Evolutionary conservation across 2,888 invertebrate species (phyloP), one percentile per base, ranked within the genome.

Genomic region (Zootermopsis nevadensis): DNA sequence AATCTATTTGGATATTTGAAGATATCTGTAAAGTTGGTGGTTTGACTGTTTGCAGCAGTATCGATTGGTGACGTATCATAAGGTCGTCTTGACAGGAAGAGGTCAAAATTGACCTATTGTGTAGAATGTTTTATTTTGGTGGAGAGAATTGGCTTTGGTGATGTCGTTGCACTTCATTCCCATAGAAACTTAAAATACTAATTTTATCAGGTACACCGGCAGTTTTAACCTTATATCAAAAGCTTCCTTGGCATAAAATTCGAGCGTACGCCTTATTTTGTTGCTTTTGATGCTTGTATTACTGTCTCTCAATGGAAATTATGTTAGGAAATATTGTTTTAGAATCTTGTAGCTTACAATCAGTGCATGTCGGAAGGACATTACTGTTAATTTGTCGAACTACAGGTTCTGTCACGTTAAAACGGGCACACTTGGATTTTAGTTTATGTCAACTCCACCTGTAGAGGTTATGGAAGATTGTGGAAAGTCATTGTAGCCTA

Each of bases 61-160:
- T 74, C 74, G 74, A 74, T 74, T n/a, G 33, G 38, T 74, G 74
- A 74, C 74, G 74, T 74, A 38, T 12, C 3, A 2, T 3, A 38
- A 2, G 74, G 74, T 38, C 38, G 74, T 74, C 38, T 38, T 24
- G 74, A 74, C 27, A 38, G 42, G 74, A 74, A 74, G 74, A 42
- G 74, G 35, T 35, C 15, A 74, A 74, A 74, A 30, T 42, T 42
- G 74, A 42, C 74, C 74, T 74, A 19, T 2, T 38, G 38, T 74
- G 6, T 6, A n/a, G 24, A 74, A 74, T 38, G 38, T 74, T 38
- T 38, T 42, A 74, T 0, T 74, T 33, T n/a, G 38, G 7, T 38
- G 22, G 74, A 33, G 72, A 22, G 30, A 42, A 1, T 8, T 35
- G 38, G 15, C 22, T 0, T n/a, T 74, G 38, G 74, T 38, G 38